Evolutionary conservation across 1,140 invertebrate genomes (phyloP).

Genomic region (Caenorhabditis tropicalis): DNA sequence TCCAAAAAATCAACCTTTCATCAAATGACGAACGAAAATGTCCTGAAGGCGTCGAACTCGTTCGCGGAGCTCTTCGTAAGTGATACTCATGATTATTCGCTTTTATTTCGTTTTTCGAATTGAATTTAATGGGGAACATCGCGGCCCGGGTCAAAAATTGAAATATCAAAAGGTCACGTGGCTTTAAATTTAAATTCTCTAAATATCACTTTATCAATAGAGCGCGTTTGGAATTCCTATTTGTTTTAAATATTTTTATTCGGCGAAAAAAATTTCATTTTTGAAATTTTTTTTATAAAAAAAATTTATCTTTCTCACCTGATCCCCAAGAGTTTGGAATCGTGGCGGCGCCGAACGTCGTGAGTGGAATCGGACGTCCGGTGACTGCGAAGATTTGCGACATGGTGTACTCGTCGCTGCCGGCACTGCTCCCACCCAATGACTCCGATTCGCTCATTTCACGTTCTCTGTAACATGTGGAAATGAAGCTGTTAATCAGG

Average conservation of each 20-base stretch:
- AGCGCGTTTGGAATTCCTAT: no score
- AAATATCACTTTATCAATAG: no score
- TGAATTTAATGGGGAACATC: no score
- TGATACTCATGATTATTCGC: not conserved
- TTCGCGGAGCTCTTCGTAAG: not conserved
- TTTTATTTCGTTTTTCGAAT: no score
- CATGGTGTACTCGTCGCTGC: constrained; percentile 58
- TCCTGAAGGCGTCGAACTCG: constrained; percentile 28
- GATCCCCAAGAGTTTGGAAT: constrained; percentile 54
- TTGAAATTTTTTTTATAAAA: no score
- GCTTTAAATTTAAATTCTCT: no score
- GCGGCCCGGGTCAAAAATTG: no score
- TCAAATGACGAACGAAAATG: constrained; percentile 31
- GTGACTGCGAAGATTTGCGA: constrained; percentile 55
- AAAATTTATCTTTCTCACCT: no score
- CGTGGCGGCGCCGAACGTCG: constrained; percentile 20
- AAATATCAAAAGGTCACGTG: no score
- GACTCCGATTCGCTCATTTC: constrained; percentile 67
- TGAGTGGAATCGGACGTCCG: constrained; percentile 55
- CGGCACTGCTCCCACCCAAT: constrained; percentile 61
- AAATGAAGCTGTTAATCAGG: not conserved
- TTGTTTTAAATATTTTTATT: not conserved
- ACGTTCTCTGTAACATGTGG: constrained; percentile 59
- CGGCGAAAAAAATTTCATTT: not conserved
- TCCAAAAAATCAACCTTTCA: no score